Evolutionary conservation across 2,113 vertebrate genomes (phyloP).

Genomic region (Columba livia): DNA sequence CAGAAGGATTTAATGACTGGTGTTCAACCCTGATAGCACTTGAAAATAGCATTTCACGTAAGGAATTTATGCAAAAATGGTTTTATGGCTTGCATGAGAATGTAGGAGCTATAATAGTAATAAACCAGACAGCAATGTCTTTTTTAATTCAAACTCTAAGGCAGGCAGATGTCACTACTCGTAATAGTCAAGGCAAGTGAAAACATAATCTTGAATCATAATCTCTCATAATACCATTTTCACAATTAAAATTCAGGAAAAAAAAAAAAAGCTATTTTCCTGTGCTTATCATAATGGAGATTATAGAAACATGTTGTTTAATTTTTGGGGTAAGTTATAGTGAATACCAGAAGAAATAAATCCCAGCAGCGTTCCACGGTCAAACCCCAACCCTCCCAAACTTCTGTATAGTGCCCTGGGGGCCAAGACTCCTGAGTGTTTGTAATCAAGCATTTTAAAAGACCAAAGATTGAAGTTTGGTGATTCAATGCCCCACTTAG

Average conservation of each 20-base stretch:
- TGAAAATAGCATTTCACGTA: background rate
- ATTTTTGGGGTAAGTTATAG: background rate
- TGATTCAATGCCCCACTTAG: slow-evolving; percentile 2
- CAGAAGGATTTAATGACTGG: slow-evolving; percentile 43
- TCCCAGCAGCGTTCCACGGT: background rate
- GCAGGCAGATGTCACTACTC: background rate
- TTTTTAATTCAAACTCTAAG: background rate
- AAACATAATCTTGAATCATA: background rate
- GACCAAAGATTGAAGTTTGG: background rate
- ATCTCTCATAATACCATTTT: background rate
- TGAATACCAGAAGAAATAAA: background rate
- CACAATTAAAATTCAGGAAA: background rate
- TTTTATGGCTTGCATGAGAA: background rate
- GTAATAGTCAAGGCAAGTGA: background rate
- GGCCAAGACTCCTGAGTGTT: background rate
- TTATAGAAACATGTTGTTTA: background rate
- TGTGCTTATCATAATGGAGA: background rate
- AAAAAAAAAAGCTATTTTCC: background rate
- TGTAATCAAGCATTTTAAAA: slow-evolving; percentile 21
- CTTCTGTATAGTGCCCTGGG: background rate
- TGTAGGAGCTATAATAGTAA: background rate
- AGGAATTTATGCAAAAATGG: slow-evolving; percentile 13
- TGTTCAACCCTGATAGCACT: background rate
- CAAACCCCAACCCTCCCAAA: background rate
- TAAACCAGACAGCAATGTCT: background rate